Evolutionary conservation across 1,140 invertebrate species (phyloP), one percentile per base, ranked within the genome.

Genomic region (Epicauta chinensis): DNA sequence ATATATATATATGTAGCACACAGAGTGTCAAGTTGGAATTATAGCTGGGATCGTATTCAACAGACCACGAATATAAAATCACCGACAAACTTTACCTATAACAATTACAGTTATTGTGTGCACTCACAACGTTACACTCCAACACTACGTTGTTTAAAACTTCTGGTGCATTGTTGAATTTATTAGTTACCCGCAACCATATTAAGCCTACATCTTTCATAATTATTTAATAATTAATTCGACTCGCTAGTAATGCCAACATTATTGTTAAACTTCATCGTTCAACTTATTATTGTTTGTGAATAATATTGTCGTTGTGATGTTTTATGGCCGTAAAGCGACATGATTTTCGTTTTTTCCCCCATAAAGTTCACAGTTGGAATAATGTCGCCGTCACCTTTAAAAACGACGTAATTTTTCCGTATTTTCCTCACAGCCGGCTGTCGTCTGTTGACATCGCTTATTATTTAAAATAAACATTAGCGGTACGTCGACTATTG

Each of bases 41-140:
- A 34, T 34, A 3, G 10, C 12, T 34, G 1, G 32, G 32, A 10
- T 52, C 44, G 56, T 48, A 55, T 55, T 55, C 58, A 60, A 58
- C 56, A 54, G 53, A 60, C 55, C 59, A 55, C 48, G 59, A 60
- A 60, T 60, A 58, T 60, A 58, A 60, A 60, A 60, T 60, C 59
- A 58, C 49, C 48, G 15, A 17, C 16, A 37, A 61, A 61, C 60
- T 61, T 61, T 51, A 59, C 57, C 57, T 59, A 61, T 61, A 59
- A 61, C 60, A 61, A 61, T 61, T 59, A 61, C 56, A 56, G 54
- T 59, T 57, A 61, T 53, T 56, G 57, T 61, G 57, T 46, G 42
- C 54, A 46, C 42, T 37, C 40, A 16, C 36, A 23, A 23, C 7
- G 23, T 23, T 23, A 23, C 23, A 23, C 23, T 23, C 23, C 48